These are phyloP conservation scores for Ptilodon capucinus DNA, from an alignment of 2,888 invertebrate species.

Conservation along the genomic window DNA sequence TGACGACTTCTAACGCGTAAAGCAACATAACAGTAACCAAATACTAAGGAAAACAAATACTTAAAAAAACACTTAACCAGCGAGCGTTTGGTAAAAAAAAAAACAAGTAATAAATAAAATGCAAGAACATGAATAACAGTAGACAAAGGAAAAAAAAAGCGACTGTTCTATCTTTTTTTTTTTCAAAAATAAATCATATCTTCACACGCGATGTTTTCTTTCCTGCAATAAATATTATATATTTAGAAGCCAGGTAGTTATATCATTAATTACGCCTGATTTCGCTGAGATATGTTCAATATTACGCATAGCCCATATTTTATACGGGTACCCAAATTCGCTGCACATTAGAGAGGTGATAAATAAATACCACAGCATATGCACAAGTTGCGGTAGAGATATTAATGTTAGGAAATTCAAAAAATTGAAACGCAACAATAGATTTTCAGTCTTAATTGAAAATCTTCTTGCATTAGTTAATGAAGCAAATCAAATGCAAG, in stretches of 20 bases:
- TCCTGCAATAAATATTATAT: slow-evolving; percentile 55
- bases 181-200: slow-evolving; percentile 31
- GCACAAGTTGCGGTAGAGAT: no score
- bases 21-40: background rate
- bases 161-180: slow-evolving; percentile 11
- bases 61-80: slow-evolving; percentile 27
- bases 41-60: background rate
- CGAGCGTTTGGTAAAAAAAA: slow-evolving; percentile 24
- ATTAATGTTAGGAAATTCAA: no score
- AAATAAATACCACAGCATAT: no score
- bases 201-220: slow-evolving; percentile 45
- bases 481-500: no score
- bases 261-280: slow-evolving; percentile 13
- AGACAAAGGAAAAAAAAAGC: slow-evolving; percentile 37
- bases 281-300: slow-evolving; percentile 9
- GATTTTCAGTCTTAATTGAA: no score
- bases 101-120: slow-evolving; percentile 60
- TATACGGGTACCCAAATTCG: slow-evolving; percentile 33
- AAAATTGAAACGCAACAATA: no score
- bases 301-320: slow-evolving; percentile 11
- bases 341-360: slow-evolving; percentile 12
- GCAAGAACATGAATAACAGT: slow-evolving; percentile 55
- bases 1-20: background rate
- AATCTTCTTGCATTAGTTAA: no score
- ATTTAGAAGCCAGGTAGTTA: background rate